Base-by-base conservation (phyloP, 1,140 invertebrate species). In the Diuraphis noxia region DNA sequence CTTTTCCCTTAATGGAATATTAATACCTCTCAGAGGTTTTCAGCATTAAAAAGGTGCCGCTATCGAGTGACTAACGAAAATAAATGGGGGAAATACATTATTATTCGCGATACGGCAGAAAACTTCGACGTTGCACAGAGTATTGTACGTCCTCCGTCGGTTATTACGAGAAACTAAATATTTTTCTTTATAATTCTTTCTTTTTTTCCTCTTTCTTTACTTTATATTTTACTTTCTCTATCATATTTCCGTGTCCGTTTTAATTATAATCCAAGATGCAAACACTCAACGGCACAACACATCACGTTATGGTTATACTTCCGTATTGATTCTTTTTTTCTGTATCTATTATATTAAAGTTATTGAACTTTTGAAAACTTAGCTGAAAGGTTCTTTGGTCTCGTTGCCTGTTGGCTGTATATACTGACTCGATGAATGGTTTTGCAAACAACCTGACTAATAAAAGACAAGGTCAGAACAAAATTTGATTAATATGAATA, bases 61-160 rank as follows among this genome's bases (percentile, higher is more conserved):
- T 90, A 90, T 91, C 89, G 89, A 91, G 77, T 91, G 89, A 82
- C 89, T 91, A 91, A 91, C 89, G 89, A 91, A 91, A 91, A 91
- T 91, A 91, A 91, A 91, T 82, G 77, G 89, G 88, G 63, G 34
- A 91, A 91, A 91, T 90, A 77, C n/a, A 90, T 90, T 90, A 90
- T 90, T 90, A 90, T 90, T 90, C 88, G 88, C 63, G 56, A 90
- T 90, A 90, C 88, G 10, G 63, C 41, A 43, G 41, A 90, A 90
- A 90, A 90, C 88, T 90, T 90, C 63, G 88, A 77, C 72, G 38
- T 41, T 40, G 43, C 49, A n/a, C 49, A n/a, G 63, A 38, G 72
- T 46, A 46, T 19, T 52, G 72, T 77, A 82, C 88, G 88, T 90
- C 72, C 36, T 82, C 17, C 72, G 46, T 21, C 5, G 6, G 63